Evolutionary conservation across 1,140 invertebrate genomes (phyloP), one percentile per base, ranked within the genome.

Genomic region (Cataglyphis hispanica): DNA sequence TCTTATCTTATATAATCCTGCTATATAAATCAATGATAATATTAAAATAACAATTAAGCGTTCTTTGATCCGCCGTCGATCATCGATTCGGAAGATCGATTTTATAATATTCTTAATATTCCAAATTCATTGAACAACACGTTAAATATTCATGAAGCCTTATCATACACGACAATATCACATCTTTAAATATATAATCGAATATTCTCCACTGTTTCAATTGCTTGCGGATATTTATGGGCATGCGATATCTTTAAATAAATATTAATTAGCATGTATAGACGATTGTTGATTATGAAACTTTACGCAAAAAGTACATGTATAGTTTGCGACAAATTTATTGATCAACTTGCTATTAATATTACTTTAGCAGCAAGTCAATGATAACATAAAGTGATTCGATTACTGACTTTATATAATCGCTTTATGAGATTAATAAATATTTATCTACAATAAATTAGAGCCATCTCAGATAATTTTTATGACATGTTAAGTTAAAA

Each of bases 91-190:
- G n/a, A 84, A 88, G 66, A 56, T n/a, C n/a, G n/a, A 60, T 40
- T 37, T 27, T n/a, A 25, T 43, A 70, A 64, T 19, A 58, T 67
- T 56, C n/a, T 40, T 53, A 63, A 63, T n/a, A n/a, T n/a, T 2
- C 31, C 27, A 34, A 84, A 56, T 61, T 3, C 11, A 8, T 50
- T 16, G 37, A 25, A 34, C 1, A 6, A 37, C 19, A 46, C 22
- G 74, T 88, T 77, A 87, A 84, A 77, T 88, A 88, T 88, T 87
- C 74, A 74, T 56, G 31, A 84, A 66, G 34, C 25, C 40, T 76
- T 72, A 72, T 31, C 11, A 2, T 10, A 22, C 67, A 27, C 11
- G 16, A 87, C 11, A 87, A 64, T 64, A 77, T 61, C 25, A 43
- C 31, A 37, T 72, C 11, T 4, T 69, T 60, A 53, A 16, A 50